Evolutionary conservation across 2,888 invertebrate species (phyloP).

Genomic region (Norana najaformis): DNA sequence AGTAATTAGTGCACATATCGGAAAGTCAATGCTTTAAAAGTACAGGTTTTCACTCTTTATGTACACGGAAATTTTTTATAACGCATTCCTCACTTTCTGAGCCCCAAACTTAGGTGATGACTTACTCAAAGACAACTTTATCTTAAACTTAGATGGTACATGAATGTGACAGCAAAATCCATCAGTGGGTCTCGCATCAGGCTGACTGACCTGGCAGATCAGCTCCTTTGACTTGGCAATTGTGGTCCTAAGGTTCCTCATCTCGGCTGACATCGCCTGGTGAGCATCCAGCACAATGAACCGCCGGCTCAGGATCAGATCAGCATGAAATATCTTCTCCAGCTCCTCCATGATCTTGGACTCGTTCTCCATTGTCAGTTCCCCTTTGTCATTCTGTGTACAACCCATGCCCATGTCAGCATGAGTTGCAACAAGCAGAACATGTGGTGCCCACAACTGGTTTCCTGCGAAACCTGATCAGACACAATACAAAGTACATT

Average conservation of each 20-base stretch:
- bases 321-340: constrained; percentile 65
- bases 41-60: no score
- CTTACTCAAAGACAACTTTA: neutral
- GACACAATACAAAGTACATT: constrained; percentile 18
- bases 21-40: no score
- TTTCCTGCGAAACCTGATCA: constrained; percentile 61
- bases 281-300: constrained; percentile 70
- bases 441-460: constrained; percentile 64
- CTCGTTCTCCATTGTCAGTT: constrained; percentile 65
- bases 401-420: constrained; percentile 66
- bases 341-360: constrained; percentile 37
- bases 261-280: constrained; percentile 69
- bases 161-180: neutral
- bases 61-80: no score
- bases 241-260: constrained; percentile 69
- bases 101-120: no score
- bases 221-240: constrained; percentile 66
- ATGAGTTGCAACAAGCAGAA: constrained; percentile 71
- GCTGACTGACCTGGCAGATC: constrained; percentile 66
- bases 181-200: neutral
- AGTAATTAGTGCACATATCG: no score
- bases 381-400: constrained; percentile 67
- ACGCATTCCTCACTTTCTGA: neutral
- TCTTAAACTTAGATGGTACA: neutral
- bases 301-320: constrained; percentile 68